Evolutionary conservation across 2,113 vertebrate genomes (phyloP).

Genomic region (Hippopotamus amphibius): DNA sequence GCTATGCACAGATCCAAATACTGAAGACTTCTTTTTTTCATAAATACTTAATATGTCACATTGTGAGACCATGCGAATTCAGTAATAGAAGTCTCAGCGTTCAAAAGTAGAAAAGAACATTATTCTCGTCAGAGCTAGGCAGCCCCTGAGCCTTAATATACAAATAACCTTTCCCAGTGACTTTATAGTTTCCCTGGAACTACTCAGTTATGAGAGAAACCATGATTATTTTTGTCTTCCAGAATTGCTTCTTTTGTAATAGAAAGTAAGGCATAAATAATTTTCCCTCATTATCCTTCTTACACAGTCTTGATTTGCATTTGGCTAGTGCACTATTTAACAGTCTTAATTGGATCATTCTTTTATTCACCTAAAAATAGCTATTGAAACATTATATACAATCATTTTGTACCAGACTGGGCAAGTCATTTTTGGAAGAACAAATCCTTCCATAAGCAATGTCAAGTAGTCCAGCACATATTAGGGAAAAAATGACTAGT

Average conservation of each 20-base stretch:
- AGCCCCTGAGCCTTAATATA: neutral
- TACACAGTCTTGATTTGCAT: conserved; percentile 47
- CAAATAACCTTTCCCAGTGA: neutral
- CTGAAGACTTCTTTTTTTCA: neutral
- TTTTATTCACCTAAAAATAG: conserved; percentile 57
- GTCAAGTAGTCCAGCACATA: neutral
- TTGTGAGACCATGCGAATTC: neutral
- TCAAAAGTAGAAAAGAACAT: neutral
- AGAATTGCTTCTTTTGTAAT: conserved; percentile 23
- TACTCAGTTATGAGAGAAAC: neutral
- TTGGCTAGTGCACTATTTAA: neutral
- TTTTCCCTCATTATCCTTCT: conserved; percentile 49
- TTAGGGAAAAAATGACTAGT: neutral
- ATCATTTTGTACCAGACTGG: conserved; percentile 38
- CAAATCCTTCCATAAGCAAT: neutral
- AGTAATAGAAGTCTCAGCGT: neutral
- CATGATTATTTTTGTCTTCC: conserved; percentile 10
- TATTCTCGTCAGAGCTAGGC: neutral
- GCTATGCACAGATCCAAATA: neutral
- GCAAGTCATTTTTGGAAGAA: conserved; percentile 47
- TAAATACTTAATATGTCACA: neutral
- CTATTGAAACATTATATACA: conserved; percentile 8
- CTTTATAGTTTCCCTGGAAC: neutral
- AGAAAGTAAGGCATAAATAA: conserved; percentile 37
- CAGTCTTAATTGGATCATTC: conserved; percentile 34